These are phyloP conservation scores for Thalassaphorura encarpata DNA, from an alignment of 1,140 invertebrate genomes.

Conservation along the genomic window DNA sequence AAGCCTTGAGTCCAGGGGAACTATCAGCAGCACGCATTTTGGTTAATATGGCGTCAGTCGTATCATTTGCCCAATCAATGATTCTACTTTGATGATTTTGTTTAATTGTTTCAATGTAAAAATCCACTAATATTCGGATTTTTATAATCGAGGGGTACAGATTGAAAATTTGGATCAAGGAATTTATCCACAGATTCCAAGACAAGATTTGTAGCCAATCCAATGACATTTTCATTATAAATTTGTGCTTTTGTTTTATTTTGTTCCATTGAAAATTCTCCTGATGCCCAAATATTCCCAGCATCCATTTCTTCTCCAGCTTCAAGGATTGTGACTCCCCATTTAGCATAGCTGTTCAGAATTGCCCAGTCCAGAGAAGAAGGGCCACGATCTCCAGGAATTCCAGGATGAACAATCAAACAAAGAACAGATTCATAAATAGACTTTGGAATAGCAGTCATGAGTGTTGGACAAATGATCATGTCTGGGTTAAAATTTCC, in stretches of 20 bases:
- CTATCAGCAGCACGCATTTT: slow-evolving; percentile 4
- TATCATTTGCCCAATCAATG: neutral
- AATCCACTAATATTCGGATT: no score
- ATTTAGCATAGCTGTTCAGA: neutral
- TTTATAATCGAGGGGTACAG: no score
- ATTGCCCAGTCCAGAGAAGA: neutral
- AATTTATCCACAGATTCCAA: neutral
- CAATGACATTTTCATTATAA: neutral
- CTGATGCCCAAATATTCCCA: neutral
- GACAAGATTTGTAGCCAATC: neutral
- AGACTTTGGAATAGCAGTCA: neutral
- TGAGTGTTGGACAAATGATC: neutral
- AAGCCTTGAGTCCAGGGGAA: neutral
- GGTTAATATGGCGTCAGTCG: neutral
- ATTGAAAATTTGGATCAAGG: no score
- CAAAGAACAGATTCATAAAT: neutral
- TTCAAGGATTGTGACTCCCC: neutral
- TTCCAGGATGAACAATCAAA: neutral
- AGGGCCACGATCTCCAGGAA: neutral
- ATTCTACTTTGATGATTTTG: neutral
- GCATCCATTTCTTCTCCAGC: neutral
- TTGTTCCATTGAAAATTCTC: neutral
- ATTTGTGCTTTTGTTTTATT: neutral
- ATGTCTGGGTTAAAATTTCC: neutral
- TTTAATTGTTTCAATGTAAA: neutral